phyloP scores from a whole-genome alignment of 2,797 vertebrate species.

The Hirundo rustica region DNA sequence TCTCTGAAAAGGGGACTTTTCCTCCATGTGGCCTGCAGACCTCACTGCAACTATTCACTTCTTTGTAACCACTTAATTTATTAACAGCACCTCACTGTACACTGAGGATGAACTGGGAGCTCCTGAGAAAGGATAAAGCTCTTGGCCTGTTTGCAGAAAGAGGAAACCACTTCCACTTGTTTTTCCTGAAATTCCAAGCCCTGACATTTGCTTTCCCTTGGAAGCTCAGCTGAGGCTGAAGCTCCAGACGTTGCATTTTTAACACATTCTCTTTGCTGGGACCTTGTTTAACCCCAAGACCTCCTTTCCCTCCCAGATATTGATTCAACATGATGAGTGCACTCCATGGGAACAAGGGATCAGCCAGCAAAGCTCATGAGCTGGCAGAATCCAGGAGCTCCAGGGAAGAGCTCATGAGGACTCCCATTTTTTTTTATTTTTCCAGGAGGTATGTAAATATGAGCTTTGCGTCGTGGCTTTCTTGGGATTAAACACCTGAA shows the following conservation, averaged over 20 bases:
- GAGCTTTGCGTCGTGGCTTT: neutral
- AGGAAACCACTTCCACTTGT: neutral
- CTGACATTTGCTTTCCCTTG: neutral
- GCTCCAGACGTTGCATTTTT: slow-evolving; percentile 49
- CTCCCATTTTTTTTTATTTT: neutral
- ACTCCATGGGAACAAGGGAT: neutral
- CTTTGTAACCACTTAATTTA: neutral
- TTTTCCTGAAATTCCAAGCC: neutral
- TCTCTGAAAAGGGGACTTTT: neutral
- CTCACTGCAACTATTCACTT: neutral
- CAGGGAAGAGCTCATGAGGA: neutral
- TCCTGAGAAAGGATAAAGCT: neutral
- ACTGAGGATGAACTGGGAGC: neutral
- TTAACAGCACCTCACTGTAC: neutral
- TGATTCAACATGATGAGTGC: slow-evolving; percentile 52
- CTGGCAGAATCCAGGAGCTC: neutral
- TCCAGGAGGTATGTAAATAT: neutral
- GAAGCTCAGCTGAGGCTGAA: neutral
- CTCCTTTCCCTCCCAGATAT: slow-evolving; percentile 29
- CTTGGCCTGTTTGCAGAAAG: neutral
- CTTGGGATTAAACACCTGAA: neutral
- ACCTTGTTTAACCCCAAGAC: slow-evolving; percentile 35
- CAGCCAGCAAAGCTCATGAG: neutral
- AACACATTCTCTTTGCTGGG: neutral
- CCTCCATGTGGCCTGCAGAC: neutral